Conservation (phyloP, 2,797 vertebrate genomes). For the Hypotaenidia okinawae region DNA sequence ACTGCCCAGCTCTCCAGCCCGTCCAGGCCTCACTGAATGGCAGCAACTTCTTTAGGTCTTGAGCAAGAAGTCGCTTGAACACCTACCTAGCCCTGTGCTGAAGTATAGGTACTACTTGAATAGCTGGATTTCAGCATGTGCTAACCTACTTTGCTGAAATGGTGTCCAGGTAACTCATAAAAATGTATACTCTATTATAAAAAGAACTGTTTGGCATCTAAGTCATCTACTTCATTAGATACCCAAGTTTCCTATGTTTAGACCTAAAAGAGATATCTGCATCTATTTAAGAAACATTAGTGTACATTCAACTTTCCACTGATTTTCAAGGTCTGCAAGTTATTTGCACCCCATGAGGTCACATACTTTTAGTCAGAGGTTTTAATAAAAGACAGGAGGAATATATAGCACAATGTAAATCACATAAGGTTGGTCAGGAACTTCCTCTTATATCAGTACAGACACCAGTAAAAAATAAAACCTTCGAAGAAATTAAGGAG, state of each 20-base stretch:
- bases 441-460: background rate
- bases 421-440: background rate
- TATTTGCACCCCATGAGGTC: background rate
- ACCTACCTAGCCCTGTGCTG: background rate
- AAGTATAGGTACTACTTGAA: background rate
- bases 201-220: background rate
- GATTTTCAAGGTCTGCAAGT: background rate
- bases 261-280: background rate
- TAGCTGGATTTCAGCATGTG: background rate
- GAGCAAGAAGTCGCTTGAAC: background rate
- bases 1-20: no score
- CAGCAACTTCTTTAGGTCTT: background rate
- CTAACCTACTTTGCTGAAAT: background rate
- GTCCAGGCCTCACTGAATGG: no score
- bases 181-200: background rate
- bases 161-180: background rate
- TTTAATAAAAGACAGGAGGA: background rate
- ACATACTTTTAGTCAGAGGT: background rate
- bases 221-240: background rate
- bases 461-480: constrained; percentile 4
- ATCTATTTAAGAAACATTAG: background rate
- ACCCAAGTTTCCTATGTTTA: background rate
- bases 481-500: background rate
- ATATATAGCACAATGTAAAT: background rate
- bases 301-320: background rate